Evolutionary conservation across 1,140 invertebrate species (phyloP), one percentile per base, ranked within the genome.

Genomic region (Psix sp.): DNA sequence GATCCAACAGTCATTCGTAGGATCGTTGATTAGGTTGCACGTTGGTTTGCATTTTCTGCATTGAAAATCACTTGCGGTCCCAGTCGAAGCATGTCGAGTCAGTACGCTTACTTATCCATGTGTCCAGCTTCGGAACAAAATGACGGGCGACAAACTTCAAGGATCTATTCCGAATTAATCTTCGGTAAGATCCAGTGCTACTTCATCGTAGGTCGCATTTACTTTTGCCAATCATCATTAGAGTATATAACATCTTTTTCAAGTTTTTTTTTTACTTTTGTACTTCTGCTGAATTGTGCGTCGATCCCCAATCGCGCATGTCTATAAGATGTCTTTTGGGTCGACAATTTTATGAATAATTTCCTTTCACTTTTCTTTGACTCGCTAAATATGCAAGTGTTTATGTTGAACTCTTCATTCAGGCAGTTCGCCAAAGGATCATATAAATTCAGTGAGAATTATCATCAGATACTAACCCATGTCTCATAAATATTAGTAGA

Each of bases 181-280:
- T n/a, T n/a, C n/a, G n/a, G n/a, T n/a, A n/a, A n/a, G n/a, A n/a
- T n/a, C n/a, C n/a, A n/a, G 21, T 24, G 4, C 21, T 51, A 73
- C 36, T 73, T 62, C 49, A 35, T 46, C 59, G 15, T 67, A 73
- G 49, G 48, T 51, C 65, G 62, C 59, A 77, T 67, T 76, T 77
- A 57, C 40, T 65, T 74, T 74, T 39, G 52, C 45, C 54, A 42
- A 59, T 60, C 60, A 66, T 73, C 57, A 46, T 71, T 65, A 60
- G 38, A 18, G 11, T 46, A 60, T 51, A 67, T 63, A 45, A 66
- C 54, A 84, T 79, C 26, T 7, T 29, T n/a, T 2, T 29, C 9
- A 24, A 7, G 26, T 63, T 24, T 78, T 72, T 87, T 87, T 86
- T 87, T 83, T 87, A 87, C 86, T 86, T 87, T 87, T 86, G 86